Conservation (phyloP, 2,888 invertebrate species). For the Campopleginae sp. region DNA sequence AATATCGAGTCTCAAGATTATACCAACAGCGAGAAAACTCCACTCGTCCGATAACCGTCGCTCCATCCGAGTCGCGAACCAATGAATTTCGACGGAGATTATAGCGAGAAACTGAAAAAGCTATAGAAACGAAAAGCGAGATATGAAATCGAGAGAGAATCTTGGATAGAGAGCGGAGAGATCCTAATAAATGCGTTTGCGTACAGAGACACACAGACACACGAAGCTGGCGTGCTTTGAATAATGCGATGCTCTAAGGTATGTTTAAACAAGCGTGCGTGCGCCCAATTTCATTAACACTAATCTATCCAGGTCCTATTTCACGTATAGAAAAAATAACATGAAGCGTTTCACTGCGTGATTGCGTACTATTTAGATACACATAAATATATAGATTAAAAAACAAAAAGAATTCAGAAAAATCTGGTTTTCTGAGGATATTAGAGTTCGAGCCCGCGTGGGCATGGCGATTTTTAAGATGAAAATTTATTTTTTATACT, state of each 20-base stretch:
- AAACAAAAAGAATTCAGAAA: neutral
- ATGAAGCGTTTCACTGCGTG: slow-evolving; percentile 55
- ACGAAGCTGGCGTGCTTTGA: slow-evolving; percentile 81
- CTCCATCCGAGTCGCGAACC: slow-evolving; percentile 62
- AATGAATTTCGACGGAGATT: slow-evolving; percentile 71
- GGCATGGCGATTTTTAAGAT: neutral
- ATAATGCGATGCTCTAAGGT: slow-evolving; percentile 79
- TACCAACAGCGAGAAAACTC: slow-evolving; percentile 73
- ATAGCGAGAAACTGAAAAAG: slow-evolving; percentile 41
- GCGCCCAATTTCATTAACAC: slow-evolving; percentile 73
- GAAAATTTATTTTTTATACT: neutral
- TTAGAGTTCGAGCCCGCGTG: neutral
- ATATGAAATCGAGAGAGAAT: slow-evolving; percentile 30
- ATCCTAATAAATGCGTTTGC: slow-evolving; percentile 80
- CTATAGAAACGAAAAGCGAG: slow-evolving; percentile 24
- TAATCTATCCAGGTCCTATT: slow-evolving; percentile 31
- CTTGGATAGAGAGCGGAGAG: slow-evolving; percentile 75
- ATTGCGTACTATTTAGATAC: slow-evolving; percentile 37
- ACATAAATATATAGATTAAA: no score
- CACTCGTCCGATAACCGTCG: slow-evolving; percentile 75
- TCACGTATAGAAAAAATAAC: slow-evolving; percentile 64
- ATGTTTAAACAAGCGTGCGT: slow-evolving; percentile 79
- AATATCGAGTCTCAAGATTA: slow-evolving; percentile 60
- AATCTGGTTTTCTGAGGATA: neutral
- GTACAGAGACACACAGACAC: slow-evolving; percentile 69